Percentiles rank a stretch among this genome's conserved stretches.
phyloP scores from a whole-genome alignment of 1,140 invertebrate species.

The Lordiphosa stackelbergi region DNA sequence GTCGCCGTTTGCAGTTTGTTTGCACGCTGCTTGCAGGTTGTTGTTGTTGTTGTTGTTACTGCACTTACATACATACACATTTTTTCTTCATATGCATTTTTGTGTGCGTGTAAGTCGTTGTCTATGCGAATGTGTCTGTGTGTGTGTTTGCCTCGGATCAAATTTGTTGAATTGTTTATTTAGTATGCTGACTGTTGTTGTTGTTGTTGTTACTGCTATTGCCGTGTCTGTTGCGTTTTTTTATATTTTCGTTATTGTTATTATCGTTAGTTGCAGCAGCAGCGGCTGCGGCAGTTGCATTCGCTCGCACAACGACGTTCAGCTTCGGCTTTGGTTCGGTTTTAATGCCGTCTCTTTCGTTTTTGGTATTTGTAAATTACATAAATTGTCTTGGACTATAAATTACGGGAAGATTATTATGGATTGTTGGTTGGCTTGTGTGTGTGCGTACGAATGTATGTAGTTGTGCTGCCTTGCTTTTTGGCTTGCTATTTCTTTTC shows the following conservation, averaged over 20 bases:
- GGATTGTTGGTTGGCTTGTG: conserved; percentile 52
- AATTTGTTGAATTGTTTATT: conserved; percentile 77
- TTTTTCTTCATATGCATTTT: conserved; percentile 67
- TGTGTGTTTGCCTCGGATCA: conserved; percentile 66
- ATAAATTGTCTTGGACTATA: conserved; percentile 75
- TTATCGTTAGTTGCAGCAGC: conserved; percentile 64
- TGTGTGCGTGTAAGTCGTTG: conserved; percentile 63
- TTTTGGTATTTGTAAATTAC: conserved; percentile 75
- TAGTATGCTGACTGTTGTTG: conserved; percentile 58
- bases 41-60: conserved; percentile 55
- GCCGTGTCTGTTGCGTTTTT: conserved; percentile 33
- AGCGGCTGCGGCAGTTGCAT: conserved; percentile 33
- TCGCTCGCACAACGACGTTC: conserved; percentile 37
- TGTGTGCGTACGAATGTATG: conserved; percentile 17
- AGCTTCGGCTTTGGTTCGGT: conserved; percentile 7
- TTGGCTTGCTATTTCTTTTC: conserved; percentile 27
- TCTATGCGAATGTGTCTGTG: conserved; percentile 33
- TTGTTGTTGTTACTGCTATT: conserved; percentile 46
- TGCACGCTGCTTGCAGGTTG: conserved; percentile 31
- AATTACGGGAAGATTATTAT: conserved; percentile 75
- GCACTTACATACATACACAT: conserved; percentile 34
- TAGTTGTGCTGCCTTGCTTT: conserved; percentile 28
- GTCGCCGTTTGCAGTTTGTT: conserved; percentile 35
- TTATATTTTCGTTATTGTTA: conserved; percentile 64
- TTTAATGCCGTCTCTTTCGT: conserved; percentile 54